Base-by-base conservation (phyloP, 2,888 invertebrate genomes). In the Synanthedon andrenaeformis region DNA sequence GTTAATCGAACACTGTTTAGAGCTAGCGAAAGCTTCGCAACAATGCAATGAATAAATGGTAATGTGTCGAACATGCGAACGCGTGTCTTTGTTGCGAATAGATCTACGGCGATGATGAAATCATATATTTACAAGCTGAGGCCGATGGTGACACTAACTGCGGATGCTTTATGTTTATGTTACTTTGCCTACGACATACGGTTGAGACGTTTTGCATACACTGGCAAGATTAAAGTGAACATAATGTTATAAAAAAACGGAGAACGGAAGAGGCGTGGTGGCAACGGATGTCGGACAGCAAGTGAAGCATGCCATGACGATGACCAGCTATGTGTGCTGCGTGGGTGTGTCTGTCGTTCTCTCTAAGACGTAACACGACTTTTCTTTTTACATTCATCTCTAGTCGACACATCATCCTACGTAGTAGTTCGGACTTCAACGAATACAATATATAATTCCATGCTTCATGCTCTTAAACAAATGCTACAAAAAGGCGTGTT, bases 1-100 rank as follows among this genome's bases (percentile, higher is more conserved):
- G 75, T 73, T 82, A 82, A 81, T 81, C 78, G 69, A 62, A 62
- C 58, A 69, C 72, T 78, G 73, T 77, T 71, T 76, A 79, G 76
- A 70, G 72, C 70, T 69, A 72, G 69, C 67, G 74, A 79, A 80
- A 79, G 75, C 79, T 70, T 69, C 58, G 64, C 70, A 69, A 67
- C 67, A 65, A 67, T 67, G 70, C 66, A 72, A 76, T 74, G 35
- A 75, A 76, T 70, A 76, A 72, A 74, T 72, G 70, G 67, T 69
- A 67, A 75, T 76, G 74, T 69, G 70, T 74, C 64, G 70, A 72
- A 75, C 71, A 74, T 70, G 65, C 68, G 70, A 68, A 72, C 72
- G 69, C 73, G 72, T 73, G 76, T 76, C 72, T 73, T 71, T 69
- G 69, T 72, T 76, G 70, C 67, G 69, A 75, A 77, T 71, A 76